A percentile compares a stretch with the other conserved stretches of the same genome.
Conservation (phyloP, 2,797 vertebrate species). For the Tympanoctomys barrerae region DNA sequence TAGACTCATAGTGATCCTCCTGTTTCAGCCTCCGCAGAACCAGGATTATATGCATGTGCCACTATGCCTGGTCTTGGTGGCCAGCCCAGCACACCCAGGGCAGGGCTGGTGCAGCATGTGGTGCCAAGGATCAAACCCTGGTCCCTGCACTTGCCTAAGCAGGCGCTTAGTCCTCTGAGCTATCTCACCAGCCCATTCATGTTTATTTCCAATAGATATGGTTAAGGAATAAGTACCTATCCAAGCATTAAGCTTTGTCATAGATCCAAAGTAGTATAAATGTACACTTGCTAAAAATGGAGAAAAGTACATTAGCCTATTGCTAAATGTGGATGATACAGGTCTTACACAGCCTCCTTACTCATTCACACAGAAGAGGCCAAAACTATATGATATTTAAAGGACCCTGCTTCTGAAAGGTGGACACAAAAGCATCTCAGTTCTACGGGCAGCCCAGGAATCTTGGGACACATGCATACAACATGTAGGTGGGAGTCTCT, state of each 20-base stretch:
- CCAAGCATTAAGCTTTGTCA: background rate
- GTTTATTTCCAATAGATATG: background rate
- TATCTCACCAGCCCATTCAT: background rate
- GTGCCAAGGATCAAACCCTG: no score
- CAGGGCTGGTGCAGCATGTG: no score
- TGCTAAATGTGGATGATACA: background rate
- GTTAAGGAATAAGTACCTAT: background rate
- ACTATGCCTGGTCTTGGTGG: no score
- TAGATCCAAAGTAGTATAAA: background rate
- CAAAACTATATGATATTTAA: background rate
- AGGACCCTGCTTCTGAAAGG: background rate
- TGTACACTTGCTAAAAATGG: background rate
- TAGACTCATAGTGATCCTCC: no score
- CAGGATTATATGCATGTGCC: no score
- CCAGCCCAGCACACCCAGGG: no score
- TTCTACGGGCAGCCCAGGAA: background rate
- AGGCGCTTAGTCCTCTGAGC: no score
- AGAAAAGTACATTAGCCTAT: background rate
- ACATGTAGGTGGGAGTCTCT: background rate
- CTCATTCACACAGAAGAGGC: background rate
- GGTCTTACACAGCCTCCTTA: background rate
- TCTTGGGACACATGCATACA: fast-evolving
- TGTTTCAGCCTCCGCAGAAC: no score
- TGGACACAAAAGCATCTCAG: background rate
- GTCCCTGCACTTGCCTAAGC: no score